These are phyloP conservation scores for Cantharis rufa DNA, from an alignment of 2,888 invertebrate species.

Conservation along the genomic window DNA sequence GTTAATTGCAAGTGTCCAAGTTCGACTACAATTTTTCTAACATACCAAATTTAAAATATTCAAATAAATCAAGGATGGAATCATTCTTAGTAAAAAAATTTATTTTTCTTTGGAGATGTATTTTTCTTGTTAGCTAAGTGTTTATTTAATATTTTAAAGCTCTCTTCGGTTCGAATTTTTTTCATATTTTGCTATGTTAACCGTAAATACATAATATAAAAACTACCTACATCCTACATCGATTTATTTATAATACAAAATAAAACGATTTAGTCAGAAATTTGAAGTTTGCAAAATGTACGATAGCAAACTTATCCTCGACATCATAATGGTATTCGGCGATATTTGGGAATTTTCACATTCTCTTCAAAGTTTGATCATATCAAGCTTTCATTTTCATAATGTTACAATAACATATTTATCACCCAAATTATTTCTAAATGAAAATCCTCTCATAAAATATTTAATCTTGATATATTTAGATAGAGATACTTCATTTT, in stretches of 20 bases:
- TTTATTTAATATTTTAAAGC: too few species aligned
- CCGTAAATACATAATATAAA: background rate
- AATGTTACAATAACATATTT: background rate
- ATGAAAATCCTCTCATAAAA: background rate
- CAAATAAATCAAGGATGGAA: background rate
- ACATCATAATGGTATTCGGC: background rate
- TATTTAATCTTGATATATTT: too few species aligned
- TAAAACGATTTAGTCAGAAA: background rate
- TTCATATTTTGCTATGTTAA: background rate
- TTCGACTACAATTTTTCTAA: background rate
- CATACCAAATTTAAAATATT: background rate
- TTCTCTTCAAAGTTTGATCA: background rate
- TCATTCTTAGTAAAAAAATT: background rate
- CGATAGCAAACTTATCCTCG: background rate
- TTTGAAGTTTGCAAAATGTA: background rate
- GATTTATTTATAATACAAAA: background rate
- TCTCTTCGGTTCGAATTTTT: background rate
- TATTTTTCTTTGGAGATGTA: background rate
- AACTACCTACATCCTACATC: background rate
- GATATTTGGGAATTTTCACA: background rate
- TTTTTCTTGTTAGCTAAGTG: background rate
- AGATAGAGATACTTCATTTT: background rate
- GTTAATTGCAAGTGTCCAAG: background rate
- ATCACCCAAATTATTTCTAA: background rate
- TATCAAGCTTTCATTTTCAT: background rate